Percentiles rank a stretch among this genome's conserved stretches.
phyloP scores from a whole-genome alignment of 2,888 invertebrate genomes.

The Ophioninae sp. region DNA sequence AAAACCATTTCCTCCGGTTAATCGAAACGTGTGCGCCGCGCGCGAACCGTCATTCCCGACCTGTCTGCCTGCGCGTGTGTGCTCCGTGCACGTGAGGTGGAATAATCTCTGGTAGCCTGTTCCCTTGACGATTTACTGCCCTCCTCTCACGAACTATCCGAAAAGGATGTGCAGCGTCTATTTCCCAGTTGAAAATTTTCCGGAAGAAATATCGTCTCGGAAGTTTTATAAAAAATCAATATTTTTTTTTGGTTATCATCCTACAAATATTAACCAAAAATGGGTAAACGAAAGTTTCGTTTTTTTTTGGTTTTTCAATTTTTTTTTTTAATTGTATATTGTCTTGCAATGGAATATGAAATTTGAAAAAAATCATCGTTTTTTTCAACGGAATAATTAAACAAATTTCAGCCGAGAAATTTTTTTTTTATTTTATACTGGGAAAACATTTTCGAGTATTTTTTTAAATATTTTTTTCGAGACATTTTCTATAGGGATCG shows the following conservation, averaged over 20 bases:
- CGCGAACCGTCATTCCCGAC: slow-evolving; percentile 50
- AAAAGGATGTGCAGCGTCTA: not conserved
- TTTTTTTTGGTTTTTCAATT: no score
- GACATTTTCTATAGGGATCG: no score
- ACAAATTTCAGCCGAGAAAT: no score
- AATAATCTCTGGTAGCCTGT: slow-evolving; percentile 1
- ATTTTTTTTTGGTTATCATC: not conserved
- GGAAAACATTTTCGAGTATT: no score
- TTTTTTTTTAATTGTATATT: not conserved
- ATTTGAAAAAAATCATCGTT: not conserved
- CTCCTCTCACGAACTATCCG: not conserved
- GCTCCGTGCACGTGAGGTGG: not conserved
- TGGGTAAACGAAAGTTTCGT: no score
- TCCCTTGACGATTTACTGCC: not conserved
- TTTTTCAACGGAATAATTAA: not conserved
- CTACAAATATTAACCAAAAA: not conserved
- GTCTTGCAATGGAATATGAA: not conserved
- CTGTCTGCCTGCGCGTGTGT: slow-evolving; percentile 1
- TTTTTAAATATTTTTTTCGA: no score
- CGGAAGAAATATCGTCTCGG: not conserved
- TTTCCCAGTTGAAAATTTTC: not conserved
- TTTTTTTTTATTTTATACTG: no score
- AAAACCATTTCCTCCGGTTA: slow-evolving; percentile 78
- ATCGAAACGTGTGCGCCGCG: slow-evolving; percentile 73
- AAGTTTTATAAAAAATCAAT: not conserved